Evolutionary conservation across 2,797 vertebrate genomes (phyloP).

Genomic region (Somateria mollissima): DNA sequence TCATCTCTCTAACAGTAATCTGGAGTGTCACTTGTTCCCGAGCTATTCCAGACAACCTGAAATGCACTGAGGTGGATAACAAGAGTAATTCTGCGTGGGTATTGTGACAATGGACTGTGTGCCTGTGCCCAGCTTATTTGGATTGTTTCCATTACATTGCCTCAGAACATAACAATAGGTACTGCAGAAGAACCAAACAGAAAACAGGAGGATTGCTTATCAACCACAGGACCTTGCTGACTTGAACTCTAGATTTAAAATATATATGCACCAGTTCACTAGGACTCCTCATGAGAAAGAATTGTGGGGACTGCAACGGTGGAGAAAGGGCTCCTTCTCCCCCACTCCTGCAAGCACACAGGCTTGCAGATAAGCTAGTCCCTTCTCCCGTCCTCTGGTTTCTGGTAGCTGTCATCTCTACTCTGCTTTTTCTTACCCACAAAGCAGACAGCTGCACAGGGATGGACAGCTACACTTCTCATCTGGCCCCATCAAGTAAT

Average conservation of each 20-base stretch:
- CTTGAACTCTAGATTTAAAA: not conserved
- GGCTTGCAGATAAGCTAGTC: not conserved
- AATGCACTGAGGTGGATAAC: slow-evolving; percentile 5
- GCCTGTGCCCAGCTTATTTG: not conserved
- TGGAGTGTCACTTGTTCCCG: slow-evolving; percentile 31
- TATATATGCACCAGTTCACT: not conserved
- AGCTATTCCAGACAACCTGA: slow-evolving; percentile 9
- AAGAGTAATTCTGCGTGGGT: not conserved
- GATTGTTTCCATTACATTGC: not conserved
- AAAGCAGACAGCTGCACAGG: not conserved
- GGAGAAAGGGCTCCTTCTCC: not conserved
- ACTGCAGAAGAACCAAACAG: not conserved
- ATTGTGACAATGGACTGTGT: not conserved
- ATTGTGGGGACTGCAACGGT: not conserved
- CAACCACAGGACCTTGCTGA: not conserved
- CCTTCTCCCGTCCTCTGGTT: not conserved
- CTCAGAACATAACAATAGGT: not conserved
- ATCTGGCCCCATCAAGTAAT: not conserved
- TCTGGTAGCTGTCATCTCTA: not conserved
- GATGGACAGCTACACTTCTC: not conserved
- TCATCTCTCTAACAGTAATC: not conserved
- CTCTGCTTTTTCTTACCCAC: not conserved
- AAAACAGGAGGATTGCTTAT: not conserved
- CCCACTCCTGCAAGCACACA: not conserved
- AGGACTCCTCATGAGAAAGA: not conserved